Conservation (phyloP, 2,888 invertebrate genomes). For the Hesperia comma region DNA sequence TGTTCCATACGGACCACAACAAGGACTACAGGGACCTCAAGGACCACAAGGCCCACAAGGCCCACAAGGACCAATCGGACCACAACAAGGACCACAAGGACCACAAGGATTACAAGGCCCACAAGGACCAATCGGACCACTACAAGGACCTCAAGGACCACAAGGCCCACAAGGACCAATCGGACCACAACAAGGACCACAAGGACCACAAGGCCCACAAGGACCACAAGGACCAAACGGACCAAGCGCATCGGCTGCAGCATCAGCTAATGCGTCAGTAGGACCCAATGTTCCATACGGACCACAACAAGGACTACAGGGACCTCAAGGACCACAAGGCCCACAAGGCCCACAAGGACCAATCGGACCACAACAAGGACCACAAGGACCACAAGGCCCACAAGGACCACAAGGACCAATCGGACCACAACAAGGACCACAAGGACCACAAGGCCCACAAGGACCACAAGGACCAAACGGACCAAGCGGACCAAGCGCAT, state of each 20-base stretch:
- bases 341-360: conserved; percentile 1
- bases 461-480: neutral
- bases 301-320: too few relatives aligned
- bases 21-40: too few relatives aligned
- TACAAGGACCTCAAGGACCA: neutral
- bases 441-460: neutral
- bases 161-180: neutral
- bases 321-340: neutral
- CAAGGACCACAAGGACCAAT: neutral
- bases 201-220: conserved; percentile 5
- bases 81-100: too few relatives aligned
- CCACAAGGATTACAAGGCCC: neutral
- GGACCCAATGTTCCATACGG: too few relatives aligned
- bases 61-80: neutral
- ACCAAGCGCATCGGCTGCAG: too few relatives aligned
- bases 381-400: neutral
- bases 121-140: neutral
- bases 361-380: neutral
- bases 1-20: too few relatives aligned
- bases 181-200: neutral
- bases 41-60: too few relatives aligned
- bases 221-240: conserved; percentile 6
- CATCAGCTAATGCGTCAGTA: too few relatives aligned
- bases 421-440: too few relatives aligned
- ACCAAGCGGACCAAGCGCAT: neutral